Evolutionary conservation across 2,113 vertebrate genomes (phyloP).

Genomic region (Cygnus buccinator): DNA sequence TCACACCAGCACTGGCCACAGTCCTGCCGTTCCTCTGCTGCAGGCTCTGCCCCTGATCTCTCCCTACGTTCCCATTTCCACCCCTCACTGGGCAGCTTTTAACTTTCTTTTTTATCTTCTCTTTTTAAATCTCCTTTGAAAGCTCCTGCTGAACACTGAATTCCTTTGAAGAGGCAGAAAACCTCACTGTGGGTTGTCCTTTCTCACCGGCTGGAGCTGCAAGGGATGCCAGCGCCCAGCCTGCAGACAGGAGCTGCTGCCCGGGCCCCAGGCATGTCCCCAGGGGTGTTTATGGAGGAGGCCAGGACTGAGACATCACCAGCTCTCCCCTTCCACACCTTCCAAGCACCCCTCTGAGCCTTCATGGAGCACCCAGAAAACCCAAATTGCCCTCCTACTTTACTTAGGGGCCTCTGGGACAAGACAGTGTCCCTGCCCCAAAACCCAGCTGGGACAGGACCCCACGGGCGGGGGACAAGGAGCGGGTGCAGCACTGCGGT

Average conservation of each 20-base stretch:
- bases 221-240: constrained; percentile 29
- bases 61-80: constrained; percentile 31
- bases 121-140: constrained; percentile 64
- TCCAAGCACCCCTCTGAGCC: accelerated
- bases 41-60: neutral
- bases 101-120: constrained; percentile 65
- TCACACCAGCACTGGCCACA: accelerated
- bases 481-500: neutral
- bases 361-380: neutral
- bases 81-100: constrained; percentile 63
- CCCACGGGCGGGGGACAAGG: accelerated
- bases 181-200: constrained; percentile 56
- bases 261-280: neutral
- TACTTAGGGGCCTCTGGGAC: neutral
- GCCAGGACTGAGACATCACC: neutral
- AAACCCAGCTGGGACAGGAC: neutral
- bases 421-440: neutral
- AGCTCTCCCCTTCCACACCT: neutral
- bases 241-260: neutral
- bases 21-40: constrained; percentile 7
- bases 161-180: constrained; percentile 62
- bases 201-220: constrained; percentile 33
- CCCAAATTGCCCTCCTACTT: neutral
- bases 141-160: constrained; percentile 42
- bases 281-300: neutral